Percentiles rank a stretch among this genome's conserved stretches.
These are phyloP conservation scores for Catamblyrhynchus diadema DNA, from an alignment of 2,797 vertebrate species.

Conservation along the genomic window DNA sequence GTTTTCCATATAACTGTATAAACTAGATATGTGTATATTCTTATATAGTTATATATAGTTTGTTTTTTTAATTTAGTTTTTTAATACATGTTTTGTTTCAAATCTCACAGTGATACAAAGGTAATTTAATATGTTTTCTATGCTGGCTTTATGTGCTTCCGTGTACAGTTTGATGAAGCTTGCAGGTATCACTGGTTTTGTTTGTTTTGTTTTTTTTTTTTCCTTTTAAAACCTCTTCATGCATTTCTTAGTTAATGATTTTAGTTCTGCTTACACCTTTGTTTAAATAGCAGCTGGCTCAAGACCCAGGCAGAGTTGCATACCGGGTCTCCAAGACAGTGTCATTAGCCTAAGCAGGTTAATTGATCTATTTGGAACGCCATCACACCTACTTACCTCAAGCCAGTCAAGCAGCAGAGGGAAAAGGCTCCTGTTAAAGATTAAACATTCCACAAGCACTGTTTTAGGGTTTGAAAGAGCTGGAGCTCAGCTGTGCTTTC, in stretches of 20 bases:
- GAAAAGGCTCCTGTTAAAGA: not conserved
- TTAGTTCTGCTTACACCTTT: not conserved
- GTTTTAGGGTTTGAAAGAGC: not conserved
- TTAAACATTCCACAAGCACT: not conserved
- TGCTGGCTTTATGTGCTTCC: not conserved
- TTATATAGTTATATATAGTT: not conserved
- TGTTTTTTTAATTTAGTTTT: not conserved
- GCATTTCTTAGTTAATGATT: not conserved
- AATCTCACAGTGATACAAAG: not conserved
- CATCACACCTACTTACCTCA: not conserved
- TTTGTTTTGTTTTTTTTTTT: not conserved
- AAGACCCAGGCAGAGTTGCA: not conserved
- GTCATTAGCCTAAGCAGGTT: not conserved
- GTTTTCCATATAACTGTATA: not conserved
- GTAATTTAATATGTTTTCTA: not conserved
- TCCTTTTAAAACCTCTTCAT: not conserved
- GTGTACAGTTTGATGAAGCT: not conserved
- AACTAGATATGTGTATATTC: not conserved
- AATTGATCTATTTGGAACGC: not conserved
- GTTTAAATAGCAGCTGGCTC: not conserved
- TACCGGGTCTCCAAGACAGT: not conserved
- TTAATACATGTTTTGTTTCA: conserved; percentile 1
- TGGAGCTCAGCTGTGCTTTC: not conserved
- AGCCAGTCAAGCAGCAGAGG: not conserved
- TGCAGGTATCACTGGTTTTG: not conserved